phyloP scores from a whole-genome alignment of 2,888 invertebrate species.

The Argyra leucocephala region DNA sequence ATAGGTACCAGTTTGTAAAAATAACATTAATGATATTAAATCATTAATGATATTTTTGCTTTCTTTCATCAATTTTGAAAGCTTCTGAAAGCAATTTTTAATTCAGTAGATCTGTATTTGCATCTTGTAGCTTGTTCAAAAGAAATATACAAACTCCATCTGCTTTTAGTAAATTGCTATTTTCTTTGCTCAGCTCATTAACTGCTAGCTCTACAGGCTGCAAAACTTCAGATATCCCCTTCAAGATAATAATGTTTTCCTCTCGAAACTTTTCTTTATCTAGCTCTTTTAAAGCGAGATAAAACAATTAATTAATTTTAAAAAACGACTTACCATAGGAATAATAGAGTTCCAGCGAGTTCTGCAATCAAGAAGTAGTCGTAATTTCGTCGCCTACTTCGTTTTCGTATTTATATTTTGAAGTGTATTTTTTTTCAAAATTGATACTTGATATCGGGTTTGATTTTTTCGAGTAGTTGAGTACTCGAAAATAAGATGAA shows the following conservation, averaged over 20 bases:
- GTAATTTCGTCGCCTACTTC: too few relatives aligned
- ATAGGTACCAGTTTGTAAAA: conserved; percentile 10
- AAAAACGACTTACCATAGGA: conserved; percentile 11
- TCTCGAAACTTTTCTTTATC: neutral
- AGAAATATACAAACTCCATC: conserved; percentile 22
- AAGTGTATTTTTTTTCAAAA: too few relatives aligned
- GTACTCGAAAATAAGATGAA: too few relatives aligned
- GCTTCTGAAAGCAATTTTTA: conserved; percentile 13
- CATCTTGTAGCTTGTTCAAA: conserved; percentile 20
- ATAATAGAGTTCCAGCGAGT: conserved; percentile 21
- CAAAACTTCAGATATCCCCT: conserved; percentile 14
- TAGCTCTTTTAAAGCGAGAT: neutral
- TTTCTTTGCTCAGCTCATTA: conserved; percentile 12
- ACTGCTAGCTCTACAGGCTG: conserved; percentile 16
- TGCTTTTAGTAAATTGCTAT: conserved; percentile 20
- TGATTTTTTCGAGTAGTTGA: too few relatives aligned
- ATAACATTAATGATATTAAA: conserved; percentile 6
- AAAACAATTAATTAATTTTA: conserved; percentile 1
- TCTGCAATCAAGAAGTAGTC: conserved; percentile 21
- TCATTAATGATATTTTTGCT: neutral
- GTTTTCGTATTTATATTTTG: too few relatives aligned
- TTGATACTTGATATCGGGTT: too few relatives aligned
- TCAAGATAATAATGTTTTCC: neutral
- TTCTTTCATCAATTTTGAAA: conserved; percentile 11
- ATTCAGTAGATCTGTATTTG: conserved; percentile 18